Percentiles rank a stretch among this genome's conserved stretches.
Evolutionary conservation across 1,140 invertebrate genomes (phyloP).

Genomic region (Plectrocnemia conspersa): DNA sequence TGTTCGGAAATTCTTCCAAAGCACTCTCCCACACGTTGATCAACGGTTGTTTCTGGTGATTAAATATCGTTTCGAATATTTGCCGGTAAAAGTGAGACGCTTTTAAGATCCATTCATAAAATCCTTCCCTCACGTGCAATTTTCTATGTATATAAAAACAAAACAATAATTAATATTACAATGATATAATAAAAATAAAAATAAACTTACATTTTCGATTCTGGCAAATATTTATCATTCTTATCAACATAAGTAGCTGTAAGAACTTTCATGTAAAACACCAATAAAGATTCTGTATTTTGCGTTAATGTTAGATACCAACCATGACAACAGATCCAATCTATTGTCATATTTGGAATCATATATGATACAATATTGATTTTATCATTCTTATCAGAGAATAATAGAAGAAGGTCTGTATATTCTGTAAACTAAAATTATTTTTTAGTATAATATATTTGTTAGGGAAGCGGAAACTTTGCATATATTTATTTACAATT

Average conservation of each 20-base stretch:
- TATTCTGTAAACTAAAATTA: constrained; percentile 27
- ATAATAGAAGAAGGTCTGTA: constrained; percentile 22
- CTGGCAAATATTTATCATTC: constrained; percentile 17
- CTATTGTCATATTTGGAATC: constrained; percentile 16
- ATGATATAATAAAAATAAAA: not conserved
- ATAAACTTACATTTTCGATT: constrained; percentile 24
- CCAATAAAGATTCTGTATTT: constrained; percentile 2
- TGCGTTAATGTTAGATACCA: constrained; percentile 30
- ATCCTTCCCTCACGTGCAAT: constrained; percentile 24
- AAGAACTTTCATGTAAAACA: constrained; percentile 28
- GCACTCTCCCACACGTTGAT: not conserved
- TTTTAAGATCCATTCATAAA: constrained; percentile 23
- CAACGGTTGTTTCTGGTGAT: not conserved
- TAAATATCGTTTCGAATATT: not conserved
- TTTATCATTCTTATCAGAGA: too few relatives aligned
- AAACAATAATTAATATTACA: constrained; percentile 1
- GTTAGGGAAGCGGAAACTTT: too few relatives aligned
- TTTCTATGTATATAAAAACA: constrained; percentile 18
- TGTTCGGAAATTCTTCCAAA: constrained; percentile 25
- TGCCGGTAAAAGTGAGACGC: constrained; percentile 5
- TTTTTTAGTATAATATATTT: too few relatives aligned
- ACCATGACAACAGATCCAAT: constrained; percentile 32
- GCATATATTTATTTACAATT: too few relatives aligned
- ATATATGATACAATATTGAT: too few relatives aligned
- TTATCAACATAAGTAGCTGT: constrained; percentile 23